Percentiles rank a stretch among this genome's conserved stretches.
phyloP scores from a whole-genome alignment of 2,113 vertebrate species.

The Seriola rivoliana region DNA sequence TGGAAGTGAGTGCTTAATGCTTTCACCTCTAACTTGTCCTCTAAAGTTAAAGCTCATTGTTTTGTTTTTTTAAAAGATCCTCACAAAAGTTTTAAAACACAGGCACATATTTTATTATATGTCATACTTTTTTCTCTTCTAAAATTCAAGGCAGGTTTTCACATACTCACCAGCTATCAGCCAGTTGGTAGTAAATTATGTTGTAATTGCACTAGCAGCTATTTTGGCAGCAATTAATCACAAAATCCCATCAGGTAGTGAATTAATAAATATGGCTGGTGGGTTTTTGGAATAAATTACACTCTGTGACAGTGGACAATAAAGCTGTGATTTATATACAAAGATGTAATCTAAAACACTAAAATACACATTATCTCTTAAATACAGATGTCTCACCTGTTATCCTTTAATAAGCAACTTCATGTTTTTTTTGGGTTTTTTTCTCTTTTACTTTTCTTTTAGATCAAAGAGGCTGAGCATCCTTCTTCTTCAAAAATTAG shows the following conservation, averaged over 20 bases:
- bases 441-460: background rate
- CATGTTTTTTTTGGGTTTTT: background rate
- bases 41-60: background rate
- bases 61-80: background rate
- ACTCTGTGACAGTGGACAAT: background rate
- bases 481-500: background rate
- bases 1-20: background rate
- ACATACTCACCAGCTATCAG: slow-evolving; percentile 20
- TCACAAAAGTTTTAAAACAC: no score
- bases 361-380: background rate
- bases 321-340: background rate
- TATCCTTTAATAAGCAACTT: background rate
- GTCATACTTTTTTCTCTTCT: background rate
- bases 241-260: background rate
- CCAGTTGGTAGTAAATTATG: slow-evolving; percentile 6
- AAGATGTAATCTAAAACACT: background rate
- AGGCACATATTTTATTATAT: background rate
- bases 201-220: background rate
- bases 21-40: background rate
- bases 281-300: slow-evolving; percentile 10
- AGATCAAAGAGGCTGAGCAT: slow-evolving; percentile 29
- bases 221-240: slow-evolving; percentile 17
- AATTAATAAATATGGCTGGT: slow-evolving; percentile 5
- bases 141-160: slow-evolving; percentile 18
- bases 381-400: background rate